Evolutionary conservation across 23 tunicate genomes (phyloP).

Genomic region (Ascidia mentula): DNA sequence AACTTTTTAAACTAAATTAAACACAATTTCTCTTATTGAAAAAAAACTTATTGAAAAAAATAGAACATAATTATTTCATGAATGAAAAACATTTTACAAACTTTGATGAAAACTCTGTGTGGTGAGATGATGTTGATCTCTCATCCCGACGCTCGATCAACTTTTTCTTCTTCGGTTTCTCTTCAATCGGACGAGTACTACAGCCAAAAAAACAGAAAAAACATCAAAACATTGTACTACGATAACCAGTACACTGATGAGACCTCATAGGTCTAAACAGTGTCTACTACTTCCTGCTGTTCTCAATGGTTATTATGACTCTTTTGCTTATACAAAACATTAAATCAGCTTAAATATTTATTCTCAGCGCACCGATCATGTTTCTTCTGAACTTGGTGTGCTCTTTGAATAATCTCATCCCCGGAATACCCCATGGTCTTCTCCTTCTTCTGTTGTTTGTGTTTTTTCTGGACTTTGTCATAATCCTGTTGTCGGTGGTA

Average conservation of each 20-base stretch:
- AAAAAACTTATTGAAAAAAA: not conserved
- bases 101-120: not conserved
- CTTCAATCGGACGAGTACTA: no score
- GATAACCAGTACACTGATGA: no score
- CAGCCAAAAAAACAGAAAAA: no score
- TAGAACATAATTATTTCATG: not conserved
- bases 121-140: not conserved
- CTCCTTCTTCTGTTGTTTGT: not conserved
- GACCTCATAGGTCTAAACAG: no score
- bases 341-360: no score
- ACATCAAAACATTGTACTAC: no score
- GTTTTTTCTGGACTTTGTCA: not conserved
- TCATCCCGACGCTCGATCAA: not conserved
- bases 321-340: no score
- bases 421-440: not conserved
- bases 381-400: not conserved
- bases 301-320: no score
- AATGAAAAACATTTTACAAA: no score
- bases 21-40: not conserved
- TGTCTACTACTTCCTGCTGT: no score
- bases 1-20: not conserved
- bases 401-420: not conserved
- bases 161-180: not conserved
- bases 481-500: not conserved
- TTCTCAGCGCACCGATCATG: not conserved